A percentile compares a stretch with the other conserved stretches of the same genome.
Conservation (phyloP, 1,140 invertebrate species). For the Hyposmocoma kahamanoa region DNA sequence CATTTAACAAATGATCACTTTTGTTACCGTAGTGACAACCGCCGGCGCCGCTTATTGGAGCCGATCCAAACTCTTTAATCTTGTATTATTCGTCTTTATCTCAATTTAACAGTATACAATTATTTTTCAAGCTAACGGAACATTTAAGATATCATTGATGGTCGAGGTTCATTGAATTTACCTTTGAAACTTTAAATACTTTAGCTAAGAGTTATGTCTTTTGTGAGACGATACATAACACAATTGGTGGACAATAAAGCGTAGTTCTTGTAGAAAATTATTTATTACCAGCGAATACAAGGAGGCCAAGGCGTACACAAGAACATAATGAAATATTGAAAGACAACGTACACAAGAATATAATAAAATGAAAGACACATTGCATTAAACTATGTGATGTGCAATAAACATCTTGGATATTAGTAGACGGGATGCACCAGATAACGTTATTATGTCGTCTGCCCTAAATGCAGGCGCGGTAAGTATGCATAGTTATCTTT, state of each 20-base stretch:
- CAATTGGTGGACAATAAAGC: not conserved
- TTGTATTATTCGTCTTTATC: not conserved
- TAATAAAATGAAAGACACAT: too few relatives aligned
- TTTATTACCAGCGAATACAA: not conserved
- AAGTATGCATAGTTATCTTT: too few relatives aligned
- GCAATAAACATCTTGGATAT: too few relatives aligned
- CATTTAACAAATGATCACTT: constrained; percentile 1
- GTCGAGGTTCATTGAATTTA: too few relatives aligned
- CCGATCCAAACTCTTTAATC: constrained; percentile 11
- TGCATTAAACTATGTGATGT: too few relatives aligned
- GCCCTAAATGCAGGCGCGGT: too few relatives aligned
- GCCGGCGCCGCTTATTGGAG: not conserved
- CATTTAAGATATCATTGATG: not conserved
- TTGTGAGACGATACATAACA: not conserved
- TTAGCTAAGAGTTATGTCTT: too few relatives aligned
- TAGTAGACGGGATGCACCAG: too few relatives aligned
- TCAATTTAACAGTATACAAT: not conserved
- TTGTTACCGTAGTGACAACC: not conserved
- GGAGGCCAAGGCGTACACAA: not conserved
- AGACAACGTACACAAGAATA: too few relatives aligned
- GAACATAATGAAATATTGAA: constrained; percentile 32
- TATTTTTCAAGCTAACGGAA: not conserved
- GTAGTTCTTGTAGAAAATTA: not conserved
- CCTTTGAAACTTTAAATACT: too few relatives aligned
- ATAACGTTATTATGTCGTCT: too few relatives aligned